Percentiles rank a stretch among this genome's conserved stretches.
Evolutionary conservation across 1,140 invertebrate genomes (phyloP).

Genomic region (Sweltsa coloradensis): DNA sequence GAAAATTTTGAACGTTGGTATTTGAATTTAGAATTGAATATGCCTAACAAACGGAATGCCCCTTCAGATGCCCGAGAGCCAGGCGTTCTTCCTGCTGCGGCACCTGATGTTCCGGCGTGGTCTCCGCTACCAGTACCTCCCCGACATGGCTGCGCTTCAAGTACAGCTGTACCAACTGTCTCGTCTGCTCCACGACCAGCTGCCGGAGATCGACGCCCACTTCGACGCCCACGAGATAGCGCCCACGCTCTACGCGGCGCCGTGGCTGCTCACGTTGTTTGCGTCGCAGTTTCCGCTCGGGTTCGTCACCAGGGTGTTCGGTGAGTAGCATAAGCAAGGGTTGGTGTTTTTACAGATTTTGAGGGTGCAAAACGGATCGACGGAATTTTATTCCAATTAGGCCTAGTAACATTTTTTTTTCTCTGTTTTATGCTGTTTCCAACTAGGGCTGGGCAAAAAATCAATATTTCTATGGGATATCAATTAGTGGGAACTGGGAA

Average conservation of each 20-base stretch:
- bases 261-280: slow-evolving; percentile 92
- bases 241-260: slow-evolving; percentile 87
- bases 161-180: slow-evolving; percentile 88
- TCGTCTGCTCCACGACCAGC: slow-evolving; percentile 76
- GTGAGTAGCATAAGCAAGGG: slow-evolving; percentile 35
- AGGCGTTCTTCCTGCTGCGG: slow-evolving; percentile 74
- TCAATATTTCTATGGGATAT: no score
- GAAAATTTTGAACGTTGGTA: no score
- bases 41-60: no score
- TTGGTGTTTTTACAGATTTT: background rate
- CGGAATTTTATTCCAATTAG: no score
- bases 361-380: no score
- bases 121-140: slow-evolving; percentile 75
- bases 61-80: slow-evolving; percentile 80
- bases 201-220: slow-evolving; percentile 76
- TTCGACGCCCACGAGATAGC: slow-evolving; percentile 82
- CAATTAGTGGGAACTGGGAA: background rate
- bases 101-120: slow-evolving; percentile 85
- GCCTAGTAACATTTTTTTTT: no score
- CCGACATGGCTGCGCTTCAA: slow-evolving; percentile 88
- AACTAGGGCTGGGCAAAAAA: no score
- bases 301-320: slow-evolving; percentile 87
- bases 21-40: no score
- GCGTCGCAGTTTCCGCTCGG: slow-evolving; percentile 93
- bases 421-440: no score